Percentiles rank a stretch among this genome's conserved stretches.
Evolutionary conservation across 2,797 vertebrate genomes (phyloP).

Genomic region (Leptatherina wallacei): DNA sequence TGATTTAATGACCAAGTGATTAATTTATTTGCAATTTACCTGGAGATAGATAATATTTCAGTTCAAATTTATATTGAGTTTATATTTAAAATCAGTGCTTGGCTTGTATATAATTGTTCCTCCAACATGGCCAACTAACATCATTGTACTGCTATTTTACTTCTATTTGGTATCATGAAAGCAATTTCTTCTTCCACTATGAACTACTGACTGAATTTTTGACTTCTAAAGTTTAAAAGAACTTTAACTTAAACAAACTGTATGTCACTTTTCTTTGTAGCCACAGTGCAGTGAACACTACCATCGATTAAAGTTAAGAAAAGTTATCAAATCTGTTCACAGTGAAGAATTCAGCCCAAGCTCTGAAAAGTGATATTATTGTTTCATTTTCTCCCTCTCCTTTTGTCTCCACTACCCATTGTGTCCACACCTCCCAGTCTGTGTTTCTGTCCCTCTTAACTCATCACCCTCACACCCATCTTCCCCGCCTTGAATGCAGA

Average conservation of each 20-base stretch:
- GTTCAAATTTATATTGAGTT: neutral
- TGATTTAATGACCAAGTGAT: neutral
- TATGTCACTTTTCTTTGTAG: neutral
- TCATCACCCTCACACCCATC: slow-evolving; percentile 43
- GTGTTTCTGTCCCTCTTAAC: slow-evolving; percentile 63
- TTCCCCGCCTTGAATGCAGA: slow-evolving; percentile 50
- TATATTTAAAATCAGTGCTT: neutral
- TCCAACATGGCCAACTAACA: too few species aligned
- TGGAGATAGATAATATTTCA: neutral
- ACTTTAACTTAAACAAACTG: neutral
- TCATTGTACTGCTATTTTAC: neutral
- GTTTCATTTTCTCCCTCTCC: slow-evolving; percentile 61
- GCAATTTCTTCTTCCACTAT: neutral
- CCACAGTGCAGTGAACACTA: neutral
- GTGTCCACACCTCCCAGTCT: slow-evolving; percentile 61
- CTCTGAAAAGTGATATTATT: slow-evolving; percentile 78
- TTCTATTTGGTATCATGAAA: neutral
- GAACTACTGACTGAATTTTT: neutral
- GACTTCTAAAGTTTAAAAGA: neutral
- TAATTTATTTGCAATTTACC: neutral
- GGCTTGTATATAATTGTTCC: too few species aligned
- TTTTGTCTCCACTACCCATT: slow-evolving; percentile 73
- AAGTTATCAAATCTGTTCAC: slow-evolving; percentile 49
- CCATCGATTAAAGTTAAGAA: neutral
- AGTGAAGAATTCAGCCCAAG: slow-evolving; percentile 51